Percentiles rank a stretch among this genome's conserved stretches.
Conservation (phyloP, 1,140 invertebrate genomes). For the Drosophila ficusphila region DNA sequence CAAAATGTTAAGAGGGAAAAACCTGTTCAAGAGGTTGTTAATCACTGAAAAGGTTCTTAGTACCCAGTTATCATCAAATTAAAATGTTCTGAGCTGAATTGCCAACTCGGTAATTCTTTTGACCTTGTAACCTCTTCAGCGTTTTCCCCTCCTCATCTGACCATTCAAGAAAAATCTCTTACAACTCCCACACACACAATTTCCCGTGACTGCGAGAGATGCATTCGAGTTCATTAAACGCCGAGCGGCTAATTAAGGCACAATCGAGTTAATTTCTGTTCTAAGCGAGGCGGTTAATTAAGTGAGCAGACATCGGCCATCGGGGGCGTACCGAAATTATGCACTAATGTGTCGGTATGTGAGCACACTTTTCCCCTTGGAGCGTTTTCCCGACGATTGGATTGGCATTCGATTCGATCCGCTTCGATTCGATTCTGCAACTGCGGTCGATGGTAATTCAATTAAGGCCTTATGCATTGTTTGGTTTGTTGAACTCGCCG, state of each 20-base stretch:
- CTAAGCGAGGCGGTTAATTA: slow-evolving; percentile 79
- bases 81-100: background rate
- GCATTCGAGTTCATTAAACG: slow-evolving; percentile 73
- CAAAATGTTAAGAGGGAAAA: slow-evolving; percentile 2
- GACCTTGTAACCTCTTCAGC: slow-evolving; percentile 13
- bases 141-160: background rate
- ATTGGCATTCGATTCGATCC: slow-evolving; percentile 58
- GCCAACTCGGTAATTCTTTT: background rate
- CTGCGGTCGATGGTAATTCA: slow-evolving; percentile 67
- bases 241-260: slow-evolving; percentile 70
- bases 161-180: slow-evolving; percentile 46
- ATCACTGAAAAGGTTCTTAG: slow-evolving; percentile 8
- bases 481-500: slow-evolving; percentile 72
- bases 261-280: slow-evolving; percentile 80
- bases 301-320: slow-evolving; percentile 59
- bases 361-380: slow-evolving; percentile 37
- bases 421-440: slow-evolving; percentile 20
- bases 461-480: slow-evolving; percentile 65
- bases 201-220: background rate
- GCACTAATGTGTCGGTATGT: slow-evolving; percentile 68
- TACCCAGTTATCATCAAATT: background rate
- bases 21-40: background rate
- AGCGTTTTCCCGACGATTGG: slow-evolving; percentile 24
- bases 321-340: slow-evolving; percentile 59
- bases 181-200: slow-evolving; percentile 52